Evolutionary conservation across 1,140 invertebrate species (phyloP), one percentile per base, ranked within the genome.

Genomic region (Subanguina moxae): DNA sequence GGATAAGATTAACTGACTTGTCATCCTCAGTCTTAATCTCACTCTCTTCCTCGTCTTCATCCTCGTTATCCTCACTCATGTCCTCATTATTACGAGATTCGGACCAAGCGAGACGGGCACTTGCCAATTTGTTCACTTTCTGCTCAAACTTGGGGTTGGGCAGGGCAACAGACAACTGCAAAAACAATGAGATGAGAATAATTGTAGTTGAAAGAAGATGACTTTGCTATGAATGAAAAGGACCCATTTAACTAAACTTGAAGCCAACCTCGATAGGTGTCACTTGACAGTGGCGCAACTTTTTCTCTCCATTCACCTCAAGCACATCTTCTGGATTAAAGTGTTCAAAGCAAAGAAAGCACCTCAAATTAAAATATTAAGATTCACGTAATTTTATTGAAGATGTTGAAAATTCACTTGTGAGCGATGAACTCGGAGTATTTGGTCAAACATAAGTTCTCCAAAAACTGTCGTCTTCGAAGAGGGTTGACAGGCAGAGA

Each of bases 51-150:
- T 38, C 32, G 3, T 38, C 32, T 38, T 38, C 32, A 3, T 38
- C 32, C 32, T 38, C 32, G 11, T 38, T 11, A 5, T 38, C 32
- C 3, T 38, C 32, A 38, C 32, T 38, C 11, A 38, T 38, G 11
- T 38, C 32, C 3, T 38, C 32, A 38, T 38, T 11, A 38, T 38
- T 15, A 7, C n/a, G 48, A 52, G 23, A 52, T 52, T 52, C 3
- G 3, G 48, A 52, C 48, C 48, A 52, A 15, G 48, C 48, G 1
- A 52, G 23, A 19, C 48, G 48, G n/a, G n/a, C 48, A 52, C 48
- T 52, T 7, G 48, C 48, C 48, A 52, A 52, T 52, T 52, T 52
- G 48, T 52, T 52, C n/a, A 52, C 48, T 15, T 52, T 52, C 48
- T 52, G 48, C 48, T 52, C 48, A 52, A 52, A 52, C 23, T 25